Evolutionary conservation across 2,797 vertebrate species (phyloP).

Genomic region (Taenioides sp.): DNA sequence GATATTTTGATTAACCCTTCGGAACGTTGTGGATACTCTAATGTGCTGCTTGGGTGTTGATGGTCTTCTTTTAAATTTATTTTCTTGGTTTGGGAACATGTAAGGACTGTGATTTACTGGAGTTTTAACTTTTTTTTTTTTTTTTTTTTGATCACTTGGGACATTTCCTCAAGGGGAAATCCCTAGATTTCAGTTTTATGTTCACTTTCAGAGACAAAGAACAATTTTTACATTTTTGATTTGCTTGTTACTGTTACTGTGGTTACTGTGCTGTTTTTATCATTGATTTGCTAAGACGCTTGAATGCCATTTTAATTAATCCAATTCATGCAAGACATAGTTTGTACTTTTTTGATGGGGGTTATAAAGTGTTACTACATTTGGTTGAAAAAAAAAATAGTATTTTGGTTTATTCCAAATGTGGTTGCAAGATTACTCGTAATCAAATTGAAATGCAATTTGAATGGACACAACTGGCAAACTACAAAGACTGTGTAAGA

Average conservation of each 20-base stretch:
- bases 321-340: not conserved
- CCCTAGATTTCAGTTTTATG: not conserved
- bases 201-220: not conserved
- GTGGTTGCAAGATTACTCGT: too few relatives aligned
- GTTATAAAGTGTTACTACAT: too few relatives aligned
- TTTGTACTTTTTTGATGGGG: not conserved
- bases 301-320: not conserved
- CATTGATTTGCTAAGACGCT: not conserved
- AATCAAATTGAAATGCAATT: too few relatives aligned
- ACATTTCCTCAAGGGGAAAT: too few relatives aligned
- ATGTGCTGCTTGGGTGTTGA: slow-evolving; percentile 19
- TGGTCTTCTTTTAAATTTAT: slow-evolving; percentile 15
- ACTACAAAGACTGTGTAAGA: too few relatives aligned
- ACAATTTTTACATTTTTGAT: not conserved
- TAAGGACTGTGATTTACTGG: slow-evolving; percentile 5
- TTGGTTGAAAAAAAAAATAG: too few relatives aligned
- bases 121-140: not conserved
- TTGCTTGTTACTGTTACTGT: not conserved
- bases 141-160: too few relatives aligned
- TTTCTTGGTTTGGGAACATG: slow-evolving; percentile 10
- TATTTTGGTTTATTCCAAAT: not conserved
- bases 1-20: slow-evolving; percentile 41
- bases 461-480: too few relatives aligned
- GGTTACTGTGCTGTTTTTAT: not conserved
- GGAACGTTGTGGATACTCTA: slow-evolving; percentile 23